A percentile compares a stretch with the other conserved stretches of the same genome.
Conservation (phyloP, 2,797 vertebrate species). For the Parauchenoglanis punctatus region DNA sequence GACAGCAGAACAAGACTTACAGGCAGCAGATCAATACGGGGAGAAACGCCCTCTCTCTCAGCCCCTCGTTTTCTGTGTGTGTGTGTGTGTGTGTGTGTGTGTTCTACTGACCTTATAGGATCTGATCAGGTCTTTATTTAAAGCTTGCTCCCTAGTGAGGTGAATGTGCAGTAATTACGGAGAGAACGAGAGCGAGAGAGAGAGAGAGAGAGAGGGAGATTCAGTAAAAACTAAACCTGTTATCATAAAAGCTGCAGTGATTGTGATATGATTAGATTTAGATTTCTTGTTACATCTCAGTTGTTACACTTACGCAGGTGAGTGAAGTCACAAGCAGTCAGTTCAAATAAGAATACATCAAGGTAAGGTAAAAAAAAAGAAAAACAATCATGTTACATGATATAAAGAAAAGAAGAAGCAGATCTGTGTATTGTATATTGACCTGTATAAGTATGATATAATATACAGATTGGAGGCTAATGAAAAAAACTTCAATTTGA, state of each 20-base stretch:
- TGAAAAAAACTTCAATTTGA: not conserved
- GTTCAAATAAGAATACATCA: not conserved
- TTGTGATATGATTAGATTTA: not conserved
- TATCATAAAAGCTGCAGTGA: not conserved
- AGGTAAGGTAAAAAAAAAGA: not conserved
- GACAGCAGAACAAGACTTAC: constrained; percentile 76
- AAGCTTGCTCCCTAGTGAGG: constrained; percentile 47
- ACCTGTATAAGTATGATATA: not conserved
- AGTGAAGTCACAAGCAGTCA: too few relatives aligned
- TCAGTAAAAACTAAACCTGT: not conserved
- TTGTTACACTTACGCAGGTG: not conserved
- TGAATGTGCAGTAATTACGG: constrained; percentile 43
- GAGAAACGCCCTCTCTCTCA: constrained; percentile 29
- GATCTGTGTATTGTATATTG: not conserved
- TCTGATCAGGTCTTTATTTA: constrained; percentile 61
- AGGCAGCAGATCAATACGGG: constrained; percentile 76
- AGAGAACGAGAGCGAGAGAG: constrained; percentile 23
- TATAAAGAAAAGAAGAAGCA: not conserved
- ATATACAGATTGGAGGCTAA: not conserved
- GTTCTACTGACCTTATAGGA: constrained; percentile 55
- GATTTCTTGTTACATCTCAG: not conserved
- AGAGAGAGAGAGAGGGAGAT: constrained; percentile 18
- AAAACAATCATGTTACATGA: not conserved
- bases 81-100: constrained; percentile 22
- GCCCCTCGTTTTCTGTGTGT: constrained; percentile 65